A percentile compares a stretch with the other conserved stretches of the same genome.
phyloP scores from a whole-genome alignment of 2,888 invertebrate genomes.

The Heteromyza rotundicornis region DNA sequence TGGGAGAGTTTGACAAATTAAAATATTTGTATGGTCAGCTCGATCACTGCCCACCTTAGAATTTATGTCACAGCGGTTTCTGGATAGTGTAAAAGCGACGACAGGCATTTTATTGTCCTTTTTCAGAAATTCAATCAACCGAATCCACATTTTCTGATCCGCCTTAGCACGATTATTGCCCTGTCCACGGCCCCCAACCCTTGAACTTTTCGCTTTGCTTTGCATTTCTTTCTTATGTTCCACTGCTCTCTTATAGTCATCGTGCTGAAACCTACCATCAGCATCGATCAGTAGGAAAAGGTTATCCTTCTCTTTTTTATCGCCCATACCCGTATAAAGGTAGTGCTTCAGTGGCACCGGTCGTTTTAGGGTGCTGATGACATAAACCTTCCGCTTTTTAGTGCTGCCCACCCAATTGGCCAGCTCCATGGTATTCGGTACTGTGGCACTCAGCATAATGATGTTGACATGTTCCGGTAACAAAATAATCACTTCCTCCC shows the following conservation, averaged over 20 bases:
- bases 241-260: slow-evolving; percentile 69
- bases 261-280: slow-evolving; percentile 71
- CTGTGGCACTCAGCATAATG: slow-evolving; percentile 97
- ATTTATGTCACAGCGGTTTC: slow-evolving; percentile 68
- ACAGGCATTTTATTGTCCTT: slow-evolving; percentile 87
- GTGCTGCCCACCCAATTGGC: slow-evolving; percentile 92
- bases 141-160: slow-evolving; percentile 83
- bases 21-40: not conserved
- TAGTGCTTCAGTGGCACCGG: slow-evolving; percentile 97
- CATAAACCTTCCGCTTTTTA: slow-evolving; percentile 87
- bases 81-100: slow-evolving; percentile 91
- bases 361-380: slow-evolving; percentile 89
- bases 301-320: slow-evolving; percentile 70
- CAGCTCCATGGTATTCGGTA: slow-evolving; percentile 95
- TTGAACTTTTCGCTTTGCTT: slow-evolving; percentile 42
- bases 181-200: slow-evolving; percentile 19
- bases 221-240: slow-evolving; percentile 62
- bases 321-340: slow-evolving; percentile 82
- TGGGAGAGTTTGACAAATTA: not conserved
- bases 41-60: slow-evolving; percentile 47
- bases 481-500: slow-evolving; percentile 98
- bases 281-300: slow-evolving; percentile 81
- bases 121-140: slow-evolving; percentile 82
- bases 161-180: slow-evolving; percentile 65
- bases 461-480: slow-evolving; percentile 94